Base-by-base conservation (phyloP, 2,888 invertebrate genomes). In the Ophion obscuratus region DNA sequence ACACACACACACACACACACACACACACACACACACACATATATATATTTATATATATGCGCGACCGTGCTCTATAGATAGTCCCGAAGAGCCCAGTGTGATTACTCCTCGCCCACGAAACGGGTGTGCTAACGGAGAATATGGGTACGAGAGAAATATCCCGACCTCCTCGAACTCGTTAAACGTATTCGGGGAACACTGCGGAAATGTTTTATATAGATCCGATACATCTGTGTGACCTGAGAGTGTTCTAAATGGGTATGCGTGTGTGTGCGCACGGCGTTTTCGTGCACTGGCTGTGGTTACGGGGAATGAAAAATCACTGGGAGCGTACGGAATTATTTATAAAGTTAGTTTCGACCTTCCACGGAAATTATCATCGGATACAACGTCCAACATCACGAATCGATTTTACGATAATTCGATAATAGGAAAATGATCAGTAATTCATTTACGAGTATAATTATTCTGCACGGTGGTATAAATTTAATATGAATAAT, bases 141-240 rank as follows among this genome's bases (percentile, higher is more conserved):
- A 81, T 70, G 61, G 62, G 68, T 68, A 57, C 61, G 81, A 67
- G 81, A 74, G 81, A 74, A 81, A 85, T 81, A 85, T 78, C 67
- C 74, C 83, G 78, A 74, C 75, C 86, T 86, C 83, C 86, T 62
- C 81, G 86, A 86, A 86, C 81, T 83, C 83, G 81, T 83, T 83
- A 81, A 86, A 83, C 81, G 74, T 81, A 77, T 81, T 81, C 83
- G 76, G 68, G 64, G 86, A 86, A 83, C 70, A 76, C 70, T 70
- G 75, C 81, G 81, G 81, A 76, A 75, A 76, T 75, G 81, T 81
- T 81, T 70, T 76, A 81, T 62, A 81, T 81, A 81, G 59, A 76
- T 70, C 47, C 79, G 70, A 79, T 79, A 71, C 70, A 70, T 79
- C 27, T 79, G 70, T 71, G 78, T 76, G 64, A 17, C 70, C 53